These are phyloP conservation scores for Monopterus albus DNA, from an alignment of 2,113 vertebrate genomes.

Conservation along the genomic window DNA sequence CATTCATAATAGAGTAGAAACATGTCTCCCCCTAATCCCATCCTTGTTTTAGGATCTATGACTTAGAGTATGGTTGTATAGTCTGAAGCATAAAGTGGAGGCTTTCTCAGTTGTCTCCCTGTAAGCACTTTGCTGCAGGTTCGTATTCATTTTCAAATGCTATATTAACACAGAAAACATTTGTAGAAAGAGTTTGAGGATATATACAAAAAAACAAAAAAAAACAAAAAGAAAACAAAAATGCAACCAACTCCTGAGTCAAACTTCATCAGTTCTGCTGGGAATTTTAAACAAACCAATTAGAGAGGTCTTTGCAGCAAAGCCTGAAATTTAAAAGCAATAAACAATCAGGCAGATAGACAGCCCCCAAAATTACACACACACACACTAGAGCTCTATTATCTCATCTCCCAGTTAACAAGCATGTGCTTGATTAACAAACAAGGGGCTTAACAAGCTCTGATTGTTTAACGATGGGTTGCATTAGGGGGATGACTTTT, in stretches of 20 bases:
- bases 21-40: slow-evolving; percentile 61
- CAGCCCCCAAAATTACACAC: slow-evolving; percentile 72
- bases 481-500: slow-evolving; percentile 66
- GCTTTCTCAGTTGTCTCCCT: slow-evolving; percentile 34
- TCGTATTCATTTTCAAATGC: slow-evolving; percentile 17
- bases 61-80: slow-evolving; percentile 46
- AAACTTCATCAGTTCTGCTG: slow-evolving; percentile 47
- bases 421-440: slow-evolving; percentile 77
- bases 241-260: slow-evolving; percentile 40
- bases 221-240: background rate
- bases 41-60: slow-evolving; percentile 74
- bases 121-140: slow-evolving; percentile 5
- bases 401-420: slow-evolving; percentile 75
- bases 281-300: slow-evolving; percentile 67
- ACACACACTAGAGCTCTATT: slow-evolving; percentile 73
- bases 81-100: slow-evolving; percentile 49
- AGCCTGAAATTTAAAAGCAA: slow-evolving; percentile 64
- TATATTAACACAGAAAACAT: slow-evolving; percentile 16
- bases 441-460: slow-evolving; percentile 73
- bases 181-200: slow-evolving; percentile 24
- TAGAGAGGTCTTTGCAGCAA: slow-evolving; percentile 51
- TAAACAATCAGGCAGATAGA: slow-evolving; percentile 74
- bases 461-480: slow-evolving; percentile 76
- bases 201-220: background rate
- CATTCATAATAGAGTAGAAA: slow-evolving; percentile 37